These are phyloP conservation scores for Ferdinandea cuprea DNA, from an alignment of 2,888 invertebrate species.

Conservation along the genomic window DNA sequence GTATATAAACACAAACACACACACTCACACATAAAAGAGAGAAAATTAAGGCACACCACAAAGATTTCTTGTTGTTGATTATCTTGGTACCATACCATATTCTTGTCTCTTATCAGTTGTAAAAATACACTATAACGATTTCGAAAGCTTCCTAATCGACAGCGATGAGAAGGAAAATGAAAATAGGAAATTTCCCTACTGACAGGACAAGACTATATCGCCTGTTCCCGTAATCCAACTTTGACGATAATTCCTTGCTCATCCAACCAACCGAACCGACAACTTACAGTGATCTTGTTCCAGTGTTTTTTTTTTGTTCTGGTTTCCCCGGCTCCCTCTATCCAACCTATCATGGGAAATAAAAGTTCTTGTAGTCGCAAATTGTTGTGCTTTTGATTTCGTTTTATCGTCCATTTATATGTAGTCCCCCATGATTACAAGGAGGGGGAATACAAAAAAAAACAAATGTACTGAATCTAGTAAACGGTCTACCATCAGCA, in stretches of 20 bases:
- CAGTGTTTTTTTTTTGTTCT: constrained; percentile 17
- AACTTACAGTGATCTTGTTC: constrained; percentile 21
- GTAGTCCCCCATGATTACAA: constrained; percentile 69
- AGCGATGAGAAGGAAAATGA: constrained; percentile 47
- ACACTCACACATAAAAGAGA: too few relatives aligned
- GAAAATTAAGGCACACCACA: not conserved
- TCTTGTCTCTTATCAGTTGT: constrained; percentile 29
- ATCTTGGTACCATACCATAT: constrained; percentile 36
- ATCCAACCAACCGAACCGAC: constrained; percentile 47
- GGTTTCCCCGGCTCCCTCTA: too few relatives aligned
- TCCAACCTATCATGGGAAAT: constrained; percentile 66
- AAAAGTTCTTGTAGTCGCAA: constrained; percentile 70
- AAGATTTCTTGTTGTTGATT: constrained; percentile 34
- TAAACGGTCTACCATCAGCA: constrained; percentile 42
- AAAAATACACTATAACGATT: constrained; percentile 26
- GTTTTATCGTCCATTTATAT: constrained; percentile 72
- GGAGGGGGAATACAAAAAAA: constrained; percentile 19
- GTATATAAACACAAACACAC: too few relatives aligned
- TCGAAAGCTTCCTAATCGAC: constrained; percentile 5
- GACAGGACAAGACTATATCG: constrained; percentile 45
- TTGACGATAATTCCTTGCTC: constrained; percentile 45
- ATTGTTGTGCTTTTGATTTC: constrained; percentile 73
- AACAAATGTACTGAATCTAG: constrained; percentile 13
- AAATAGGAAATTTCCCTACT: constrained; percentile 64
- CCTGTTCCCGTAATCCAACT: constrained; percentile 66